Evolutionary conservation across 2,888 invertebrate species (phyloP).

Genomic region (Villa cingulata): DNA sequence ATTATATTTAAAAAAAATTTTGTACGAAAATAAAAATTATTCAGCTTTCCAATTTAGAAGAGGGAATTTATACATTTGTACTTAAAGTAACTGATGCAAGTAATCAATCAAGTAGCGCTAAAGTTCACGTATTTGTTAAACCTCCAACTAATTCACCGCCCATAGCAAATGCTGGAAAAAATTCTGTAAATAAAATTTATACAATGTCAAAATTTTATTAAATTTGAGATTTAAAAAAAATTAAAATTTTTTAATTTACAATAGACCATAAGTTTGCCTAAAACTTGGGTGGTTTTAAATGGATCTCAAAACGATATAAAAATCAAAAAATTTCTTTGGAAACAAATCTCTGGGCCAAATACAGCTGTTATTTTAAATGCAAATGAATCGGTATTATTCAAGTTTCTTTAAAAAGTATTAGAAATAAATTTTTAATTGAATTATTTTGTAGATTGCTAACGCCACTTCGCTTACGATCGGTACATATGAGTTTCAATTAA

Average conservation of each 20-base stretch:
- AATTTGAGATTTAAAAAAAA: not conserved
- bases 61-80: slow-evolving; percentile 88
- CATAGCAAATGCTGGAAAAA: slow-evolving; percentile 49
- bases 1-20: too few species aligned
- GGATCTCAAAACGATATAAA: slow-evolving; percentile 74
- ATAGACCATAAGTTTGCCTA: slow-evolving; percentile 68
- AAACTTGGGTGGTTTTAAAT: slow-evolving; percentile 66
- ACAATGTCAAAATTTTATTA: not conserved
- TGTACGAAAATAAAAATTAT: not conserved
- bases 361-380: slow-evolving; percentile 41
- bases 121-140: slow-evolving; percentile 87
- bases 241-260: slow-evolving; percentile 20
- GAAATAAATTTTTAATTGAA: not conserved
- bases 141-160: slow-evolving; percentile 77
- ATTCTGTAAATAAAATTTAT: slow-evolving; percentile 29
- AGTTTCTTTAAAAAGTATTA: too few species aligned
- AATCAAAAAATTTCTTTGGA: slow-evolving; percentile 73
- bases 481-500: slow-evolving; percentile 64
- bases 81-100: slow-evolving; percentile 86
- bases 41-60: slow-evolving; percentile 72
- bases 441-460: slow-evolving; percentile 44
- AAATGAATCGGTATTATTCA: slow-evolving; percentile 40
- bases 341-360: slow-evolving; percentile 57
- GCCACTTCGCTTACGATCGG: slow-evolving; percentile 73
- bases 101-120: slow-evolving; percentile 73